Conservation (phyloP, 2,113 vertebrate genomes). For the Pyrgilauda ruficollis region DNA sequence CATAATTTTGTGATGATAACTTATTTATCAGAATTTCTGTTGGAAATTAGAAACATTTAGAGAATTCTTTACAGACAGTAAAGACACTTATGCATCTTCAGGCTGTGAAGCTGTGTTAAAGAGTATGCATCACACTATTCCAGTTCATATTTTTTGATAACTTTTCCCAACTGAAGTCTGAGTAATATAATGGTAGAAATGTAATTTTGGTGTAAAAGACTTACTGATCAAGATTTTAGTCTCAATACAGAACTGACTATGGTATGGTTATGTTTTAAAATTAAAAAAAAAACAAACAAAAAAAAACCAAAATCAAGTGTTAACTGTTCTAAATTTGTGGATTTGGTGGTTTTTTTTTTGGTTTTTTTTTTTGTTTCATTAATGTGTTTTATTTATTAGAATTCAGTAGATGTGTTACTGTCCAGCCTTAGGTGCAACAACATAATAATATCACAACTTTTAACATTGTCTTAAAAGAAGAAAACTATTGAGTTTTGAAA, state of each 20-base stretch:
- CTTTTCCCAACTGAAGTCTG: neutral
- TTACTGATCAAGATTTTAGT: neutral
- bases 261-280: neutral
- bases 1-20: neutral
- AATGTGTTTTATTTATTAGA: neutral
- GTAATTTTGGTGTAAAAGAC: neutral
- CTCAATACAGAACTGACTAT: neutral
- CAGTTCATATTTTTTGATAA: neutral
- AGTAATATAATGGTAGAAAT: neutral
- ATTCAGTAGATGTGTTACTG: neutral
- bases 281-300: no score
- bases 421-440: neutral
- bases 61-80: neutral
- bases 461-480: neutral
- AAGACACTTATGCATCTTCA: neutral
- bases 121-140: accelerated
- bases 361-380: neutral
- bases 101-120: neutral
- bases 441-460: neutral
- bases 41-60: neutral
- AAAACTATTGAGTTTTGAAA: neutral
- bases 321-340: neutral
- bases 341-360: neutral
- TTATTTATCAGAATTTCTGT: neutral
- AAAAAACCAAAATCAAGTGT: no score